Evolutionary conservation across 2,888 invertebrate species (phyloP), one percentile per base, ranked within the genome.

Genomic region (Dynastes maya): DNA sequence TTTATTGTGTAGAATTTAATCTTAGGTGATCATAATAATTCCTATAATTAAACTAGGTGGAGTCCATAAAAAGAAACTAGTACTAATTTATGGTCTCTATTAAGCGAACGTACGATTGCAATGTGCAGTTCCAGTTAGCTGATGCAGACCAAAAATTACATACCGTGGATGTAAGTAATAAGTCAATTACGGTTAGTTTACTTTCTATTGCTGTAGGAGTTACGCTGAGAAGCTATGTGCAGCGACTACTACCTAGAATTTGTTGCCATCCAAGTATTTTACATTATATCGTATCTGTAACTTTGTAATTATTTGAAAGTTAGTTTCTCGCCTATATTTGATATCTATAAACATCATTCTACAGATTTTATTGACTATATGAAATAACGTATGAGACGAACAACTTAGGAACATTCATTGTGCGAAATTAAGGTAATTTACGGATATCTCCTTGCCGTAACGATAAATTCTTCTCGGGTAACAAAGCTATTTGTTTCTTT

Each of bases 1-100:
- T 72, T 58, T 45, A 27, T 61, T 61, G 72, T 72, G 72, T 72
- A 40, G 45, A 58, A 27, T 58, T 61, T 72, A 72, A 72, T 72
- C 72, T 58, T 55, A 22, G 61, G 40, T 32, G 61, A 72, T 72
- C 61, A 40, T 61, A 61, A 61, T 72, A 72, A 72, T 72, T 45
- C 61, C 58, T 72, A 72, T 72, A 72, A 72, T 72, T 72, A 72
- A 61, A 61, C 58, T 9, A 40, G 58, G 58, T 22, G 61, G 58
- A 27, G 72, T 40, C n/a, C 2, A 40, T 61, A 61, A 45, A 61
- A 72, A 40, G 58, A 61, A 72, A 72, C 58, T 32, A 22, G 58
- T 11, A 72, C 53, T 72, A 61, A 72, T 72, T 72, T 72, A 72
- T 61, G 37, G 37, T 40, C 22, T 61, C 45, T 22, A 71, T 55